Conservation (phyloP, 2,113 vertebrate genomes). For the Sylvietta virens region DNA sequence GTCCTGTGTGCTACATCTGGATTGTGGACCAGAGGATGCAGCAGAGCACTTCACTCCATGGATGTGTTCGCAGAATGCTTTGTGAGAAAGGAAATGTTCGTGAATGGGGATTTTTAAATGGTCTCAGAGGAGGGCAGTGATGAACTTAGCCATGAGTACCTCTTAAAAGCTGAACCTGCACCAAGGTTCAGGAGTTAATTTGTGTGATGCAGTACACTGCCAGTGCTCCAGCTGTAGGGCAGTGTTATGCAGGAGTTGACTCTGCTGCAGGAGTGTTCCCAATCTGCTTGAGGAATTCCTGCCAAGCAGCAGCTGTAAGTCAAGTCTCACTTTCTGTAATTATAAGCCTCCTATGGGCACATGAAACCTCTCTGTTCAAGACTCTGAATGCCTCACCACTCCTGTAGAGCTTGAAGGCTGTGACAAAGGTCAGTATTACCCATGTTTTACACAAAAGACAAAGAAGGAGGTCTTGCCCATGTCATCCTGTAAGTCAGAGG, state of each 20-base stretch:
- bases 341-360: background rate
- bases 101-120: background rate
- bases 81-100: background rate
- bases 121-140: background rate
- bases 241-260: background rate
- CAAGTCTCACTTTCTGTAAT: background rate
- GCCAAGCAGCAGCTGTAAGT: background rate
- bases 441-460: background rate
- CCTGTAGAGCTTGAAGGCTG: background rate
- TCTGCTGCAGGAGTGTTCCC: background rate
- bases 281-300: background rate
- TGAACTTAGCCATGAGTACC: background rate
- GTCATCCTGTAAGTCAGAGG: background rate
- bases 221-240: background rate
- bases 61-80: background rate
- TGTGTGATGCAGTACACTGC: background rate
- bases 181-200: background rate
- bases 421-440: background rate
- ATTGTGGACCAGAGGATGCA: accelerated
- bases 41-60: background rate
- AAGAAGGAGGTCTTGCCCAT: background rate
- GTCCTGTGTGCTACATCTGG: background rate
- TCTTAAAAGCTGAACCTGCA: background rate
- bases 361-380: background rate
- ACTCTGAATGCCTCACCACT: background rate